phyloP scores from a whole-genome alignment of 2,113 vertebrate species.

The Brachypodius melanocephalos region DNA sequence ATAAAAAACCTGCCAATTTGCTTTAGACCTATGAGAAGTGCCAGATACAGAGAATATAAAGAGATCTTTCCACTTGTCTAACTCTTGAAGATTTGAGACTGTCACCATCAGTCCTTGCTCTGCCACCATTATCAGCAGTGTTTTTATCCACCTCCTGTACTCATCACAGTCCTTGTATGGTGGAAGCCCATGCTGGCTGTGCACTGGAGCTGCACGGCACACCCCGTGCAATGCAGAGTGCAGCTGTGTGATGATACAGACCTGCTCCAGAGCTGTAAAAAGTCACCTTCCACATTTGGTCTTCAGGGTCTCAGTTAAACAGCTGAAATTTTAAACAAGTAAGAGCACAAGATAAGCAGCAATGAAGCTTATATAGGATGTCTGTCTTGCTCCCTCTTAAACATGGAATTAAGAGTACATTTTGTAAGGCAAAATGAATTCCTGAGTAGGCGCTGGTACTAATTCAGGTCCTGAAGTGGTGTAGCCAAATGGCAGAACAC shows the following conservation, averaged over 20 bases:
- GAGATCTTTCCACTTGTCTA: neutral
- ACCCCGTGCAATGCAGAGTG: fast-evolving
- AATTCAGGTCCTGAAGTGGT: neutral
- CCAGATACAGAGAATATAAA: neutral
- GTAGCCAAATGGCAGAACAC: neutral
- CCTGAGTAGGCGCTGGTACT: neutral
- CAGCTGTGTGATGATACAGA: neutral
- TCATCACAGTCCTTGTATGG: neutral
- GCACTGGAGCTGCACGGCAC: neutral
- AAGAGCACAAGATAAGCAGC: neutral
- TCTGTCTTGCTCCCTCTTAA: neutral
- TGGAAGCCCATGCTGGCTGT: neutral
- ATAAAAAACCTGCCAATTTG: neutral
- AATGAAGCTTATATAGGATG: neutral
- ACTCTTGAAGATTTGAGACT: neutral
- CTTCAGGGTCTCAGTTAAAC: neutral
- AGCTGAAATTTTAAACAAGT: neutral
- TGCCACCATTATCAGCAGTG: neutral
- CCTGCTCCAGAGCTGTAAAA: neutral
- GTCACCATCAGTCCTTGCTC: neutral
- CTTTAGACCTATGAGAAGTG: neutral
- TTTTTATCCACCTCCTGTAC: neutral
- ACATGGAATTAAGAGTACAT: neutral
- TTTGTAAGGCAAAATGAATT: conserved; percentile 3
- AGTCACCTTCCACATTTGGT: neutral